Base-by-base conservation (phyloP, 2,113 vertebrate genomes). In the Xenopus laevis region DNA sequence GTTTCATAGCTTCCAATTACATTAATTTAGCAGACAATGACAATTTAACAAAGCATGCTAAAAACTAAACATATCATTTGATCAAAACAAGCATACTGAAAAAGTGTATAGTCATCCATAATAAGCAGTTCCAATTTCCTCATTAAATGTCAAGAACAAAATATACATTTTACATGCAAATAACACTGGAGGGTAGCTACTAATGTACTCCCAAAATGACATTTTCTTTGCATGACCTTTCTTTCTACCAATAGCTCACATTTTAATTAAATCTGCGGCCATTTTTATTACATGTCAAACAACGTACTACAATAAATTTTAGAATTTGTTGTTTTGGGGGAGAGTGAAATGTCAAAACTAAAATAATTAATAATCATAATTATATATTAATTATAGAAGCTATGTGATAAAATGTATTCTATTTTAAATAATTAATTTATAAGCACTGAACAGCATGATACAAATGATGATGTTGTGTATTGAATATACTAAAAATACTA, bases 181-280 rank as follows among this genome's bases (percentile, higher is more conserved):
- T 87, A 87, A 82, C 79, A 80, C 68, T 71, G 75, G 76, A 82
- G 73, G 82, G 80, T 78, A 73, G 82, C 80, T 82, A 76, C 80
- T 88, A 85, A 88, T 86, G 76, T 58, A 84, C 80, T 87, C 80
- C 74, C 71, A 80, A 85, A 89, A 80, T 91, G 85, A 79, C 83
- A 84, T 87, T 89, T 89, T 88, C 84, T 84, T 87, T 82, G 76
- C 72, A 71, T 80, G 85, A 91, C 87, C 86, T 90, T 92, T 91
- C 81, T 80, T 84, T 72, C 80, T 86, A 89, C 89, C 84, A 88
- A 84, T 87, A 87, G 83, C 82, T 89, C 88, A 85, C 65, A 84
- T 87, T 90, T 89, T 89, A 91, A 90, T 92, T 89, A 91, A 89
- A 88, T 82, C 45, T 77, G 13, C 81, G 73, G 70, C 79, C 80